A percentile compares a stretch with the other conserved stretches of the same genome.
Evolutionary conservation across 2,113 vertebrate genomes (phyloP).

Genomic region (Embiotoca jacksoni): DNA sequence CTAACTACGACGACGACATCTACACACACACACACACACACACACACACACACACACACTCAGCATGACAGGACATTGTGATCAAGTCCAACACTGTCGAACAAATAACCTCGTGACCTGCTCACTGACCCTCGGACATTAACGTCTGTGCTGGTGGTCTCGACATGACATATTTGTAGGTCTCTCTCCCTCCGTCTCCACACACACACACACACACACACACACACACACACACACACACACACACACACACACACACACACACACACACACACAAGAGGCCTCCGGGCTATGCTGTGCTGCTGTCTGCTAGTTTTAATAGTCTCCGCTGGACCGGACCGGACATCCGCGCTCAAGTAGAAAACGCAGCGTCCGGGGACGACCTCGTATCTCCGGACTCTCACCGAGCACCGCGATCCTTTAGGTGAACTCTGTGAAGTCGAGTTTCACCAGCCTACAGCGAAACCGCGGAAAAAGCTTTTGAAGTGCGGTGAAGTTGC

Average conservation of each 20-base stretch:
- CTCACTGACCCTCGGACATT: conserved; percentile 61
- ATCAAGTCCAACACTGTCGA: conserved; percentile 54
- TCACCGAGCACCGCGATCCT: neutral
- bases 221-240: neutral
- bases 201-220: conserved; percentile 35
- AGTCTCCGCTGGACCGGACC: conserved; percentile 28
- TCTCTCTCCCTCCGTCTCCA: neutral
- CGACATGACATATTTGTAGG: conserved; percentile 47
- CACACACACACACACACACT: neutral
- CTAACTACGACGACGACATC: too few species aligned
- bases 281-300: conserved; percentile 49
- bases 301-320: conserved; percentile 62
- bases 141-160: conserved; percentile 55
- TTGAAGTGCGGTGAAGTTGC: neutral
- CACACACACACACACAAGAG: conserved; percentile 50
- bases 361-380: conserved; percentile 26
- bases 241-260: conserved; percentile 24
- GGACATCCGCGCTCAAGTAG: conserved; percentile 26
- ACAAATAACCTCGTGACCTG: conserved; percentile 63
- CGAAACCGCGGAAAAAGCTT: neutral
- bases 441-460: neutral
- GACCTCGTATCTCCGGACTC: neutral
- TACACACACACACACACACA: neutral
- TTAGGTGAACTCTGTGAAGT: conserved; percentile 9
- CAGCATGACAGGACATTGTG: conserved; percentile 30